phyloP scores from a whole-genome alignment of 2,888 invertebrate genomes.

The Clitarchus hookeri region DNA sequence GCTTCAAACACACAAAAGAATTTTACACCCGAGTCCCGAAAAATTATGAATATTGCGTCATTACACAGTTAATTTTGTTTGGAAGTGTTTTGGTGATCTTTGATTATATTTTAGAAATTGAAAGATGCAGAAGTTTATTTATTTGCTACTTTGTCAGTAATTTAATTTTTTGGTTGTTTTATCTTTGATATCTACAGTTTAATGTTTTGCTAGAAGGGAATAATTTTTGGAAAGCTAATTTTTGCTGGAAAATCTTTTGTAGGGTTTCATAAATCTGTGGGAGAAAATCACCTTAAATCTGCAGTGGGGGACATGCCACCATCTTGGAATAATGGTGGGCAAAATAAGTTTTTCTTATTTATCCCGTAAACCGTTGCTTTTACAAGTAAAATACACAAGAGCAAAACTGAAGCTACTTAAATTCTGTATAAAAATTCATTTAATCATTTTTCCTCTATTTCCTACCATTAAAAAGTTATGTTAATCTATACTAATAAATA shows the following conservation, averaged over 20 bases:
- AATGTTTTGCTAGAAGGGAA: background rate
- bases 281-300: background rate
- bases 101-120: too few species aligned
- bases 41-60: too few species aligned
- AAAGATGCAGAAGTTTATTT: too few species aligned
- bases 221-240: background rate
- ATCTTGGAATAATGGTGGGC: background rate
- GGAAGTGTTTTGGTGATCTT: too few species aligned
- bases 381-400: background rate
- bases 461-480: background rate
- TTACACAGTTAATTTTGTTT: too few species aligned
- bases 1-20: too few species aligned
- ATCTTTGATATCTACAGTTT: background rate
- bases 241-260: background rate
- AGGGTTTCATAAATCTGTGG: background rate
- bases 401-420: background rate
- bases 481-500: background rate
- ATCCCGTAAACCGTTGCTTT: background rate
- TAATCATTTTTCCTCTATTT: background rate
- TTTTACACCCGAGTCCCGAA: too few species aligned
- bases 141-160: too few species aligned
- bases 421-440: background rate
- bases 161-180: too few species aligned
- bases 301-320: background rate
- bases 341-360: background rate